Percentiles rank a stretch among this genome's conserved stretches.
phyloP scores from a whole-genome alignment of 2,113 vertebrate species.

The Ageneiosus marmoratus region DNA sequence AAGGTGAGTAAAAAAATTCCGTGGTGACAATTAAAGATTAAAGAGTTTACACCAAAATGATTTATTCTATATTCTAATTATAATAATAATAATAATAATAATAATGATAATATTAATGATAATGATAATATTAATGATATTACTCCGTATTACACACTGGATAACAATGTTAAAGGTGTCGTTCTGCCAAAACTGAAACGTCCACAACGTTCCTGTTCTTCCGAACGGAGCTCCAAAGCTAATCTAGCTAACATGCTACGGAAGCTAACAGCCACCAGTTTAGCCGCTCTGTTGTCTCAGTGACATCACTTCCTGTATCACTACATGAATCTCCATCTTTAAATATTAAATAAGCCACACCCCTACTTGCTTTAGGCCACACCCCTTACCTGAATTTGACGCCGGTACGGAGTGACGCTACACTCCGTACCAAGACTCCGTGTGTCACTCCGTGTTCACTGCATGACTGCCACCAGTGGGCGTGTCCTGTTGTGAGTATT shows the following conservation, averaged over 20 bases:
- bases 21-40: neutral
- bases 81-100: constrained; percentile 1
- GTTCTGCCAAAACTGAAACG: constrained; percentile 7
- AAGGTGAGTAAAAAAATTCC: no score
- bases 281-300: neutral
- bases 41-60: neutral
- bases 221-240: neutral
- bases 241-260: neutral
- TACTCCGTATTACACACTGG: neutral
- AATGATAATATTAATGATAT: neutral
- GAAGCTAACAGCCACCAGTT: constrained; percentile 7
- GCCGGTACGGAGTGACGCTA: neutral
- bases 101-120: neutral
- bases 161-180: neutral
- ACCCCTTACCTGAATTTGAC: neutral
- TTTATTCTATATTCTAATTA: neutral
- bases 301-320: neutral
- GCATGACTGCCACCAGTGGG: neutral
- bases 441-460: neutral
- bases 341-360: neutral
- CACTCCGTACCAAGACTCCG: neutral
- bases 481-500: neutral
- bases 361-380: neutral
- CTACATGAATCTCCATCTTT: neutral
- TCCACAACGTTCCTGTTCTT: neutral